A percentile compares a stretch with the other conserved stretches of the same genome.
phyloP scores from a whole-genome alignment of 2,797 vertebrate genomes.

The Chaetodon trifasciatus region DNA sequence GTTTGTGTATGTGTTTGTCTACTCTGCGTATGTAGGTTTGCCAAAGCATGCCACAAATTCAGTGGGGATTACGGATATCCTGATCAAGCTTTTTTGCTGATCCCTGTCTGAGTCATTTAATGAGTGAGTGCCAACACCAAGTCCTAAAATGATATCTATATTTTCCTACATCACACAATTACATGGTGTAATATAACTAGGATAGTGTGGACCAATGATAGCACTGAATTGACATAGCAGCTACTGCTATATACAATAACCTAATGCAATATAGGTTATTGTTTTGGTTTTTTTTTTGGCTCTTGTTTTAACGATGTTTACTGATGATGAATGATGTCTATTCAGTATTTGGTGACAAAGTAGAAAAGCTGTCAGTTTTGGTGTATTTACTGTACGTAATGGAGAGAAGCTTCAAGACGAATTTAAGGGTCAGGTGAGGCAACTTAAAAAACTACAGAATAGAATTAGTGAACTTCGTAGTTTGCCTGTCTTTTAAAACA shows the following conservation, averaged over 20 bases:
- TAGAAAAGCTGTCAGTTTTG: not conserved
- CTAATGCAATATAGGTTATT: not conserved
- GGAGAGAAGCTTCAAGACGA: not conserved
- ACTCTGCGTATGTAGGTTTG: not conserved
- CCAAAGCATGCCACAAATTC: slow-evolving; percentile 9
- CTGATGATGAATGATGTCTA: not conserved
- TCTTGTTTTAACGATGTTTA: not conserved
- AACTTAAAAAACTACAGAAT: not conserved
- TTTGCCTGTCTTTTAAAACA: slow-evolving; percentile 2
- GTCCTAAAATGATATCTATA: not conserved
- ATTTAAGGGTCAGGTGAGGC: not conserved
- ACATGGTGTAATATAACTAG: not conserved
- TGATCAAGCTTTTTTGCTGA: slow-evolving; percentile 4
- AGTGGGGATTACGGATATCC: not conserved
- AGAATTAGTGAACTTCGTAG: slow-evolving; percentile 2
- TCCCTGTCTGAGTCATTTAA: slow-evolving; percentile 21
- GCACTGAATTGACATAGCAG: not conserved
- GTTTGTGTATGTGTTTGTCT: not conserved
- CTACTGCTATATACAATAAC: not conserved
- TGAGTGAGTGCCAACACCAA: not conserved
- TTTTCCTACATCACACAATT: slow-evolving; percentile 5
- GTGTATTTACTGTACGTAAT: not conserved
- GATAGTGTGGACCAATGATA: not conserved
- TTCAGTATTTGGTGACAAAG: not conserved
- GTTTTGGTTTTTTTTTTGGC: no score